phyloP scores from a whole-genome alignment of 2,888 invertebrate genomes.

The Stratiomys singularior region DNA sequence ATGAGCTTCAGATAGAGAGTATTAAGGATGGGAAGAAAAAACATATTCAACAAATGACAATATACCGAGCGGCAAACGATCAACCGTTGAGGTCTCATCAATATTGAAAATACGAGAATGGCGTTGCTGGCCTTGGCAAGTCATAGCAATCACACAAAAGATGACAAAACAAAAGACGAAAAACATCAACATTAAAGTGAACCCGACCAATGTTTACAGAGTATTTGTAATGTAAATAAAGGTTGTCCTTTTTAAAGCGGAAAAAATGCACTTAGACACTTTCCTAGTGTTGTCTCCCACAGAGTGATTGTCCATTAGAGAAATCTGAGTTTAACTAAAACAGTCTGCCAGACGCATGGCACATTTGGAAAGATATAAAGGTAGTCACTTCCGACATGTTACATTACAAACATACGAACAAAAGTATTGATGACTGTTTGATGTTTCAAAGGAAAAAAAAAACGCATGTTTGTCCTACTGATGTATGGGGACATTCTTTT shows the following conservation, averaged over 20 bases:
- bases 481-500: too few species aligned
- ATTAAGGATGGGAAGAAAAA: conserved; percentile 3
- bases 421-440: too few species aligned
- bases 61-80: not conserved
- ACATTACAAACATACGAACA: too few species aligned
- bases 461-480: too few species aligned
- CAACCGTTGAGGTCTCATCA: conserved; percentile 12
- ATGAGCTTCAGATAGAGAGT: not conserved
- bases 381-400: conserved; percentile 3
- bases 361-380: not conserved
- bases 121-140: conserved; percentile 2
- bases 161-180: conserved; percentile 4
- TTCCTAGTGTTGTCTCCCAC: not conserved
- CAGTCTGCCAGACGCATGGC: not conserved
- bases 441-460: too few species aligned
- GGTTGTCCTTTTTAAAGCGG: conserved; percentile 40
- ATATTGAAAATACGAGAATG: conserved; percentile 34
- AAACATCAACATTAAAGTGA: not conserved
- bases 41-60: not conserved
- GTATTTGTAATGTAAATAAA: conserved; percentile 48
- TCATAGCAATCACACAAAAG: not conserved
- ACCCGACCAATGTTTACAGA: conserved; percentile 41
- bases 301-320: not conserved
- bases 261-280: not conserved
- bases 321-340: not conserved